Evolutionary conservation across 2,113 vertebrate genomes (phyloP).

Genomic region (Cyprinodon tularosa): DNA sequence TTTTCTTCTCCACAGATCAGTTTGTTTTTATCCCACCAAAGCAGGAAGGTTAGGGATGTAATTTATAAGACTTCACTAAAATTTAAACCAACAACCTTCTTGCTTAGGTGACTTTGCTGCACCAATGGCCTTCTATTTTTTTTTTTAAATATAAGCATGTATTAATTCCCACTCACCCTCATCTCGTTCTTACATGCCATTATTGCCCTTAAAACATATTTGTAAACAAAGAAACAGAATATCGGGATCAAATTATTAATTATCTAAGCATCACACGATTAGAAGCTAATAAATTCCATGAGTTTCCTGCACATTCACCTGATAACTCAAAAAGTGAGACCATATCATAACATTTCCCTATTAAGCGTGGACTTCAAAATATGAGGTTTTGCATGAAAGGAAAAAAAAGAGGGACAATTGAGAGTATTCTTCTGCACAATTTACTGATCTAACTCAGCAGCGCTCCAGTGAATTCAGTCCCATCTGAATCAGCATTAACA

Average conservation of each 20-base stretch:
- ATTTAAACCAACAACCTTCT: background rate
- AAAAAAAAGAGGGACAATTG: slow-evolving; percentile 30
- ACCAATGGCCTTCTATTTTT: background rate
- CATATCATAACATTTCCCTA: slow-evolving; percentile 1
- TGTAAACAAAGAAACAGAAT: slow-evolving; percentile 3
- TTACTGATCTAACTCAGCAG: slow-evolving; percentile 52
- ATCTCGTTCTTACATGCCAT: background rate
- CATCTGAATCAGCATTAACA: slow-evolving; percentile 54
- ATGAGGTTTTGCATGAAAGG: slow-evolving; percentile 4
- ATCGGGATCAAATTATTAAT: background rate
- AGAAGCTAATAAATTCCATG: background rate
- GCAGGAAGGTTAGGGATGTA: background rate
- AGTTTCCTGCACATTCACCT: background rate
- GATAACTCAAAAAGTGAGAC: background rate
- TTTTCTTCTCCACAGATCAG: background rate
- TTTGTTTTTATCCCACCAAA: background rate
- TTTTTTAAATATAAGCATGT: background rate
- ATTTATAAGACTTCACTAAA: background rate
- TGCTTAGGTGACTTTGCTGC: no score
- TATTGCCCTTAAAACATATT: background rate
- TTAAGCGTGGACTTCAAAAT: slow-evolving; percentile 5
- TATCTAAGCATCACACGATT: background rate
- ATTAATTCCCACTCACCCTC: no score
- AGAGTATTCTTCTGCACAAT: slow-evolving; percentile 42
- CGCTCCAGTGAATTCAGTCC: slow-evolving; percentile 37